Evolutionary conservation across 2,113 vertebrate genomes (phyloP).

Genomic region (Salminus brasiliensis): DNA sequence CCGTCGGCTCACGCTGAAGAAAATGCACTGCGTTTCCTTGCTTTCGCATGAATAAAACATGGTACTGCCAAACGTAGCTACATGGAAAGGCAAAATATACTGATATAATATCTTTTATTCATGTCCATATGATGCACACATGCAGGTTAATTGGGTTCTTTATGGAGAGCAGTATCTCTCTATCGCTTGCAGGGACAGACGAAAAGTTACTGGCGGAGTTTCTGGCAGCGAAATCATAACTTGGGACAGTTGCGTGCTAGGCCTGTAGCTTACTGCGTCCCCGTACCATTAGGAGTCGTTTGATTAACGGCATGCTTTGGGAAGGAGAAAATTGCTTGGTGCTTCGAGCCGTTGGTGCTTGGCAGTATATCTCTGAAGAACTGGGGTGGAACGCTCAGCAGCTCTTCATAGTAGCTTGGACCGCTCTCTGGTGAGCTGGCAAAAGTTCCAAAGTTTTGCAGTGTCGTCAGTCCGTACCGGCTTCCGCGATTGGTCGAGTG

Average conservation of each 20-base stretch:
- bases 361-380: constrained; percentile 36
- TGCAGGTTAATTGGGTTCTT: not conserved
- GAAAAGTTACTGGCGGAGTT: constrained; percentile 8
- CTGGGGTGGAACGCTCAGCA: not conserved
- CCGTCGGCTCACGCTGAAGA: not conserved
- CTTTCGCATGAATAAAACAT: not conserved
- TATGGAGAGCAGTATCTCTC: not conserved
- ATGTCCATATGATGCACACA: not conserved
- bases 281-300: constrained; percentile 2
- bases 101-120: not conserved
- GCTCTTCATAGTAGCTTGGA: not conserved
- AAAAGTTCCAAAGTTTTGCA: constrained; percentile 11
- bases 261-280: constrained; percentile 8
- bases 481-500: constrained; percentile 23
- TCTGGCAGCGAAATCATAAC: constrained; percentile 35
- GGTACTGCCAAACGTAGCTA: not conserved
- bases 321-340: constrained; percentile 36
- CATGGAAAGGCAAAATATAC: not conserved
- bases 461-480: not conserved
- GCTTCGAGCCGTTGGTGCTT: constrained; percentile 6
- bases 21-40: not conserved
- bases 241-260: constrained; percentile 9
- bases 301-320: constrained; percentile 33
- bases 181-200: not conserved
- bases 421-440: not conserved